phyloP scores from a whole-genome alignment of 2,113 vertebrate genomes.

The Phrynosoma blainvillii region DNA sequence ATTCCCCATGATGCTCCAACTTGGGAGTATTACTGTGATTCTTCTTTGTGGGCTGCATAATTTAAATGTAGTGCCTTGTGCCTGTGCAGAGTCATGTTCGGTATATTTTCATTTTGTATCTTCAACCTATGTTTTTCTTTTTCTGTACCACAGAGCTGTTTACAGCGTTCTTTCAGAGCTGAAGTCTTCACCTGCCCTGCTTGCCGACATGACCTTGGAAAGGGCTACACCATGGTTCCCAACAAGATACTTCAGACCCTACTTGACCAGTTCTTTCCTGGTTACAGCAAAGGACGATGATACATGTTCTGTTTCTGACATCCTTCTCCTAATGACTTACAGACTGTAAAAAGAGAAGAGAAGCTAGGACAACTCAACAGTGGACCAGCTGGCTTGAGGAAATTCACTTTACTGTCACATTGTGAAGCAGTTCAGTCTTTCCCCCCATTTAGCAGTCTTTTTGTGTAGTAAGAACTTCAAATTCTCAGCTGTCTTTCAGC shows the following conservation, averaged over 20 bases:
- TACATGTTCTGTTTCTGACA: slow-evolving; percentile 50
- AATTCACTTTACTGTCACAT: slow-evolving; percentile 62
- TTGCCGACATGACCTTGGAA: slow-evolving; percentile 94
- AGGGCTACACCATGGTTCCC: slow-evolving; percentile 91
- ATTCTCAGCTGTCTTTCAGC: slow-evolving; percentile 78
- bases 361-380: slow-evolving; percentile 57
- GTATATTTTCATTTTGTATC: neutral
- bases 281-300: slow-evolving; percentile 99
- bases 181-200: slow-evolving; percentile 96
- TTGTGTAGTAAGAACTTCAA: slow-evolving; percentile 77
- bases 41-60: too few relatives aligned
- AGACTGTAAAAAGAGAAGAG: slow-evolving; percentile 66
- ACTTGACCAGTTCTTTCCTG: slow-evolving; percentile 98
- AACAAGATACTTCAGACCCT: slow-evolving; percentile 94
- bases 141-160: slow-evolving; percentile 83
- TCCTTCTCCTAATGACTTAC: slow-evolving; percentile 68
- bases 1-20: neutral
- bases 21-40: neutral
- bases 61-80: too few relatives aligned
- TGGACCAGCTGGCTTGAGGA: slow-evolving; percentile 75
- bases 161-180: slow-evolving; percentile 96
- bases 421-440: slow-evolving; percentile 77
- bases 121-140: neutral
- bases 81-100: neutral
- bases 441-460: slow-evolving; percentile 75